Percentiles rank a stretch among this genome's conserved stretches.
phyloP scores from a whole-genome alignment of 1,140 invertebrate genomes.

The Bombus affinis region DNA sequence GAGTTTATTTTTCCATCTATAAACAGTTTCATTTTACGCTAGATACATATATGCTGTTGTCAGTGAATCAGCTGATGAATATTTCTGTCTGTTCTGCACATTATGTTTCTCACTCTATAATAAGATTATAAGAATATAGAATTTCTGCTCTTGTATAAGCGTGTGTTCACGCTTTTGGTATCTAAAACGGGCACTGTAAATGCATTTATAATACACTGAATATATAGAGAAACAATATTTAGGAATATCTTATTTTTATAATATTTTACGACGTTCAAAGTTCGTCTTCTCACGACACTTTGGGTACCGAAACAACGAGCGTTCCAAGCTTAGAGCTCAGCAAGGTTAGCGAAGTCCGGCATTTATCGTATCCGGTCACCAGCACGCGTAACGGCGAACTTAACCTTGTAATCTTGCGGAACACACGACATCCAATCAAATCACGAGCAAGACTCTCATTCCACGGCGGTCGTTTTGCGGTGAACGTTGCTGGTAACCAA shows the following conservation, averaged over 20 bases:
- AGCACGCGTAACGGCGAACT: slow-evolving; percentile 18
- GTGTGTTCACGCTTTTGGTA: too few species aligned
- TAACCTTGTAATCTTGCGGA: slow-evolving; percentile 13
- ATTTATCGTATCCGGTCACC: slow-evolving; percentile 10
- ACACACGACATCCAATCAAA: slow-evolving; percentile 5
- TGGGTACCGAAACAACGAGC: background rate
- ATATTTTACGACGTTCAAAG: background rate
- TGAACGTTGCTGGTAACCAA: slow-evolving; percentile 24
- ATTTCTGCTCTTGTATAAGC: too few species aligned
- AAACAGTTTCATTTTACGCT: too few species aligned
- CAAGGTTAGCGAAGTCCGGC: background rate
- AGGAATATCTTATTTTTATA: background rate
- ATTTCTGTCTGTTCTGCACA: too few species aligned
- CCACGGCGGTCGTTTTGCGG: slow-evolving; percentile 48
- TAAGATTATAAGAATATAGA: too few species aligned
- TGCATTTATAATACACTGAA: too few species aligned
- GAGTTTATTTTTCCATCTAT: too few species aligned
- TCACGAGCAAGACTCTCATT: slow-evolving; percentile 47
- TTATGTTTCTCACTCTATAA: too few species aligned
- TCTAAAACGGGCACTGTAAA: too few species aligned
- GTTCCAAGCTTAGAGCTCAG: background rate
- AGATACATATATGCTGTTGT: too few species aligned
- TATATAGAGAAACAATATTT: too few species aligned
- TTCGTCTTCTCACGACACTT: background rate
- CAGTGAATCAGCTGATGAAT: too few species aligned